These are phyloP conservation scores for Melanophora roralis DNA, from an alignment of 2,888 invertebrate species.

Conservation along the genomic window DNA sequence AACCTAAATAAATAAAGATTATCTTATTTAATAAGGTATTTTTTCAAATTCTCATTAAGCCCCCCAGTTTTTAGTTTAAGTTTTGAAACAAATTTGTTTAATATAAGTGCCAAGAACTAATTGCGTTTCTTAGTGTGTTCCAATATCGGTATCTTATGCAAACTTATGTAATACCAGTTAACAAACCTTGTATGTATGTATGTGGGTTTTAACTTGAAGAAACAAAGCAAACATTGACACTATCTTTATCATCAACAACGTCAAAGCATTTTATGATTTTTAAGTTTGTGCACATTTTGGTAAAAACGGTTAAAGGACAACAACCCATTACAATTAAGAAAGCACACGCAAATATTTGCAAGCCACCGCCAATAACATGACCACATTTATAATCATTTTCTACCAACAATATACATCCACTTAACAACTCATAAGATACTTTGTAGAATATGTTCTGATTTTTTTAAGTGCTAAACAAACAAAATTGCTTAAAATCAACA, in stretches of 20 bases:
- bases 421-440: background rate
- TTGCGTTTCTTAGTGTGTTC: no score
- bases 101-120: no score
- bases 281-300: slow-evolving; percentile 6
- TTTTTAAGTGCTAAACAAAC: slow-evolving; percentile 29
- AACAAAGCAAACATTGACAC: slow-evolving; percentile 2
- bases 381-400: background rate
- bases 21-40: no score
- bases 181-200: background rate
- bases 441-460: slow-evolving; percentile 12
- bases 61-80: no score
- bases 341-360: slow-evolving; percentile 9
- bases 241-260: background rate
- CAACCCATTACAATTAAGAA: slow-evolving; percentile 14
- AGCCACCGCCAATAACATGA: background rate
- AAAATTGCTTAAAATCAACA: slow-evolving; percentile 47
- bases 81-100: no score
- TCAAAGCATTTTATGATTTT: slow-evolving; percentile 11
- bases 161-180: background rate
- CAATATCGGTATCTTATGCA: no score
- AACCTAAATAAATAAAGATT: no score
- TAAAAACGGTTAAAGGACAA: slow-evolving; percentile 25
- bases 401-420: background rate
- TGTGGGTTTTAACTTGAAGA: background rate
- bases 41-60: no score